phyloP scores from a whole-genome alignment of 2,797 vertebrate genomes.

The Girardinus metallicus region DNA sequence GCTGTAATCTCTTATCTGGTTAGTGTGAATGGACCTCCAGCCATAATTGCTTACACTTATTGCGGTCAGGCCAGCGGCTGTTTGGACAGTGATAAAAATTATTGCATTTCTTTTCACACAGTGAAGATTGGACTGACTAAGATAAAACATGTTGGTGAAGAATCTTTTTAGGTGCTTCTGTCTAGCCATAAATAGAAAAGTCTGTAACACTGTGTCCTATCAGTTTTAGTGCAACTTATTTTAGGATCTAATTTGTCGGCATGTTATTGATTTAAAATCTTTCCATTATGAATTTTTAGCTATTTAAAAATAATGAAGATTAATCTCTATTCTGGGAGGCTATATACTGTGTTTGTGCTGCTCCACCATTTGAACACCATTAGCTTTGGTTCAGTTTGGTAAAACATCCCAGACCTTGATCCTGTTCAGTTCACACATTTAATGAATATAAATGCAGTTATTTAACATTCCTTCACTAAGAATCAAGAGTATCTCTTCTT shows the following conservation, averaged over 20 bases:
- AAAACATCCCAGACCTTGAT: neutral
- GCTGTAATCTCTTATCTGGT: slow-evolving; percentile 11
- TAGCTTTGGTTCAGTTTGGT: neutral
- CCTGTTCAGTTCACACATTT: neutral
- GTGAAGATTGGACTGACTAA: neutral
- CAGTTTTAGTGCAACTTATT: neutral
- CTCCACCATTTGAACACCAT: neutral
- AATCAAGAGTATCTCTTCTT: neutral
- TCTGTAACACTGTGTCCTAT: neutral
- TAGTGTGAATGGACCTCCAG: neutral
- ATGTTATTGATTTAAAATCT: neutral
- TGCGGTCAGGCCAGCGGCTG: neutral
- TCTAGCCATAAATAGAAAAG: neutral
- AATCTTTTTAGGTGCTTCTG: neutral
- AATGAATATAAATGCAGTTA: neutral
- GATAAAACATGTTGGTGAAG: neutral
- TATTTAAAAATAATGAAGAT: too few relatives aligned
- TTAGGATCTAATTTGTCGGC: neutral
- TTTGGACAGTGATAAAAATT: slow-evolving; percentile 1
- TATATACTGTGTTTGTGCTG: neutral
- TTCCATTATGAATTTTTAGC: neutral
- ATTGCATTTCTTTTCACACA: neutral
- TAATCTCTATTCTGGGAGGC: neutral
- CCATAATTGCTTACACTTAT: neutral
- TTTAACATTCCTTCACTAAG: neutral